Base-by-base conservation (phyloP, 2,113 vertebrate genomes). In the Catharus bicknelli region DNA sequence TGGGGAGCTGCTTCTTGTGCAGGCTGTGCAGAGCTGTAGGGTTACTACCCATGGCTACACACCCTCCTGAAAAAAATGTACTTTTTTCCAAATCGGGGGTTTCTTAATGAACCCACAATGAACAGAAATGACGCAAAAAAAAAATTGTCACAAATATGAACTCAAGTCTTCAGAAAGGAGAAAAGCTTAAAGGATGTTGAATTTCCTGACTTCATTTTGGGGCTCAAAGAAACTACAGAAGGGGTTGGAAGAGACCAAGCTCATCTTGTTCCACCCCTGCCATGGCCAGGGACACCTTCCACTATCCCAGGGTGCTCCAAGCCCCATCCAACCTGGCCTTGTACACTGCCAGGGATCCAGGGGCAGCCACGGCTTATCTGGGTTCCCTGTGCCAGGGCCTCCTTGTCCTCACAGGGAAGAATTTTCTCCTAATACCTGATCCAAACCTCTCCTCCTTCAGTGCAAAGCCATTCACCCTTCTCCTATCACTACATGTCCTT, bases 341-440 rank as follows among this genome's bases (percentile, higher is more conserved):
- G 78, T 30, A 0, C 40, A 40, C 16, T 30, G 1, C 23, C 86
- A 82, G 47, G 47, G 47, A 54, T 68, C 19, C 34, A 66, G 69
- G 47, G 42, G 18, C 30, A 34, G 34, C 55, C 70, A 6, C 48
- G 76, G 25, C n/a, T 38, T 2, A 69, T 68, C 69, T 75, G 58
- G 25, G 21, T 19, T 47, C 21, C 34, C 13, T 47, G 19, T 47
- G 47, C 53, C 45, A 59, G 53, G 15, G 8, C 7, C 32, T 48
- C 0, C 7, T 2, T 17, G 42, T 17, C 30, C 8, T 76, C 19
- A 2, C 11, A 42, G 48, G 0, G 3, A 42, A 4, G 4, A 55
- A 55, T 69, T 83, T 50, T 30, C 10, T 68, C 48, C 34, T 13
- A 11, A 48, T 23, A 34, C 22, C 15, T 16, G 27, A 76, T 7